Conservation (phyloP, 2,888 invertebrate genomes). For the Mechanitis messenoides region DNA sequence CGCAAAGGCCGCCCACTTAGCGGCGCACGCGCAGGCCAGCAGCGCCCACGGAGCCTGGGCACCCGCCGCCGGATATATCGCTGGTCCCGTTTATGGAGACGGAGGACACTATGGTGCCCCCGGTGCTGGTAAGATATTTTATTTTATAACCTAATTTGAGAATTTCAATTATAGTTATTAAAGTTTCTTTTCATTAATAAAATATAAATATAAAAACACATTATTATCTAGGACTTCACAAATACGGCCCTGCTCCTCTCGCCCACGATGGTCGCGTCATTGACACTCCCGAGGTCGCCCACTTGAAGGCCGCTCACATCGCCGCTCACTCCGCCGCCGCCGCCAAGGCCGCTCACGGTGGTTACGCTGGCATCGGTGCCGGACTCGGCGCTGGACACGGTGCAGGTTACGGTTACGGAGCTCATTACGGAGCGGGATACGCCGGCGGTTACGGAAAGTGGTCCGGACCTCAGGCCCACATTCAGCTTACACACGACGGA, state of each 20-base stretch:
- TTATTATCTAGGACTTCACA: constrained; percentile 55
- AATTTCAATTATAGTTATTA: not conserved
- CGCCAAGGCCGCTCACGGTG: constrained; percentile 43
- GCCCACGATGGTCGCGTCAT: constrained; percentile 71
- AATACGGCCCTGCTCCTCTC: constrained; percentile 72
- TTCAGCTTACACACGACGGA: constrained; percentile 71
- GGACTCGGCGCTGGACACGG: constrained; percentile 40
- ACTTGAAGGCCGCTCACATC: constrained; percentile 75
- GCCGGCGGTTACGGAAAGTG: constrained; percentile 69
- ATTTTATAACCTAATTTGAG: not conserved
- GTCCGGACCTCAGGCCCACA: constrained; percentile 68
- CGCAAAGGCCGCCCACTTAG: constrained; percentile 68
- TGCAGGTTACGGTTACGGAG: constrained; percentile 57
- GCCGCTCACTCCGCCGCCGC: constrained; percentile 66
- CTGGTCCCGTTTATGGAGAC: constrained; percentile 45
- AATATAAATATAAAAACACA: too few species aligned
- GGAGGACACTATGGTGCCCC: constrained; percentile 64
- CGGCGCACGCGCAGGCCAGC: constrained; percentile 69
- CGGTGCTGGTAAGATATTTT: constrained; percentile 52
- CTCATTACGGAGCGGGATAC: constrained; percentile 50
- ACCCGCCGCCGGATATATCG: constrained; percentile 51
- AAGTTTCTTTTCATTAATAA: too few species aligned
- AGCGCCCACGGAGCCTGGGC: constrained; percentile 69
- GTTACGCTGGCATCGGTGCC: constrained; percentile 37
- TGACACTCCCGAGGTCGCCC: constrained; percentile 75